Evolutionary conservation across 35 echinoderm and acorn worm species (phyloP).

Genomic region (Patiria miniata): DNA sequence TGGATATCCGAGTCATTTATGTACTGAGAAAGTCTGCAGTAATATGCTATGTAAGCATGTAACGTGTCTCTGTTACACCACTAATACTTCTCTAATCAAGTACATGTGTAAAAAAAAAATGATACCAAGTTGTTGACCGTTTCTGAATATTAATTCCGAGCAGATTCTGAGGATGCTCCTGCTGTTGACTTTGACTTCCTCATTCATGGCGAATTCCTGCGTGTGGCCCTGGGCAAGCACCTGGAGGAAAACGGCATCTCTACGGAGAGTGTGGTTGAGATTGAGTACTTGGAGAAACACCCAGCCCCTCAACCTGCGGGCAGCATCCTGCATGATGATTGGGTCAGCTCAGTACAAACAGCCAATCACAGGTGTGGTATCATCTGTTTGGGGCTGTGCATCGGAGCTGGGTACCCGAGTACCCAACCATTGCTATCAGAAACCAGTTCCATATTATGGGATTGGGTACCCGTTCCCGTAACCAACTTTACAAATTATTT

Average conservation of each 20-base stretch:
- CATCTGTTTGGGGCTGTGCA: too few relatives aligned
- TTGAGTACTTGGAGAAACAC: conserved; percentile 93
- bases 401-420: too few relatives aligned
- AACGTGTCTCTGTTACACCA: too few relatives aligned
- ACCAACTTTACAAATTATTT: too few relatives aligned
- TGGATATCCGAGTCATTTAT: too few relatives aligned
- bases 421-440: too few relatives aligned
- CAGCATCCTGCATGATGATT: conserved; percentile 95
- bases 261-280: conserved; percentile 88
- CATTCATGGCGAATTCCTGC: conserved; percentile 91
- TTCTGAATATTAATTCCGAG: background rate
- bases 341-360: conserved; percentile 84
- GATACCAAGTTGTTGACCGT: background rate
- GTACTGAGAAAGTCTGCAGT: too few relatives aligned
- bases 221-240: conserved; percentile 78
- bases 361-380: conserved; percentile 42
- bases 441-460: too few relatives aligned
- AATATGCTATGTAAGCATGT: too few relatives aligned
- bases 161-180: conserved; percentile 53
- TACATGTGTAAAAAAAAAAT: too few relatives aligned
- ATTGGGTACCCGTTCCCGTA: too few relatives aligned
- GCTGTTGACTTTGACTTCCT: conserved; percentile 94
- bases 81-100: background rate
- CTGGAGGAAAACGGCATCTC: conserved; percentile 80
- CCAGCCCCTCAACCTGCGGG: conserved; percentile 86